Percentiles rank a stretch among this genome's conserved stretches.
These are phyloP conservation scores for Pseudois nayaur DNA, from an alignment of 2,113 vertebrate species.

Conservation along the genomic window DNA sequence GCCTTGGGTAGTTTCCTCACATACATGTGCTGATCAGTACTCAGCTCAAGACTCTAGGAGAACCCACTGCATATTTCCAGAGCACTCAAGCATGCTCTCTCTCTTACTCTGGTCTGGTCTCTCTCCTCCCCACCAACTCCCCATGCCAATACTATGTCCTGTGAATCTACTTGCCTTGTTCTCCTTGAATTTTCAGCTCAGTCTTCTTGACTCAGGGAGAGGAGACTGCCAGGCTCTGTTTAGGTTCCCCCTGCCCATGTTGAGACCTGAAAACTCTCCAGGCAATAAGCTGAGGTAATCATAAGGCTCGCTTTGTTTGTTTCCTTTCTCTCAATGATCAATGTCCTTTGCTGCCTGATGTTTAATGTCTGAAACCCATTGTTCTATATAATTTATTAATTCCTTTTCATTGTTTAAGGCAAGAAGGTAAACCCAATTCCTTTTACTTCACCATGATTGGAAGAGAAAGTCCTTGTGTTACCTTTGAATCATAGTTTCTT, in stretches of 20 bases:
- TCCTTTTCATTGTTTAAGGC: constrained; percentile 7
- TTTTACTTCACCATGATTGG: not conserved
- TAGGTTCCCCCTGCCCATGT: not conserved
- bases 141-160: not conserved
- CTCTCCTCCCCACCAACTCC: too few species aligned
- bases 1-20: not conserved
- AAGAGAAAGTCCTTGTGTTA: not conserved
- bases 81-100: not conserved
- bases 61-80: not conserved
- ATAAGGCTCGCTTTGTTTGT: not conserved
- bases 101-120: not conserved
- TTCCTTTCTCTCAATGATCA: constrained; percentile 5
- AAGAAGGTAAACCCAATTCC: not conserved
- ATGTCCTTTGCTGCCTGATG: not conserved
- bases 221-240: not conserved
- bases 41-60: not conserved
- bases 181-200: not conserved
- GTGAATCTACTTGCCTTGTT: not conserved
- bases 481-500: not conserved
- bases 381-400: not conserved
- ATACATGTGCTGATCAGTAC: not conserved
- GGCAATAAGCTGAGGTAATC: not conserved
- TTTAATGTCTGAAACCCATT: not conserved
- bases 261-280: constrained; percentile 20
- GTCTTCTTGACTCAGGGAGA: not conserved